These are phyloP conservation scores for Stenurella melanura DNA, from an alignment of 2,888 invertebrate species.

Conservation along the genomic window DNA sequence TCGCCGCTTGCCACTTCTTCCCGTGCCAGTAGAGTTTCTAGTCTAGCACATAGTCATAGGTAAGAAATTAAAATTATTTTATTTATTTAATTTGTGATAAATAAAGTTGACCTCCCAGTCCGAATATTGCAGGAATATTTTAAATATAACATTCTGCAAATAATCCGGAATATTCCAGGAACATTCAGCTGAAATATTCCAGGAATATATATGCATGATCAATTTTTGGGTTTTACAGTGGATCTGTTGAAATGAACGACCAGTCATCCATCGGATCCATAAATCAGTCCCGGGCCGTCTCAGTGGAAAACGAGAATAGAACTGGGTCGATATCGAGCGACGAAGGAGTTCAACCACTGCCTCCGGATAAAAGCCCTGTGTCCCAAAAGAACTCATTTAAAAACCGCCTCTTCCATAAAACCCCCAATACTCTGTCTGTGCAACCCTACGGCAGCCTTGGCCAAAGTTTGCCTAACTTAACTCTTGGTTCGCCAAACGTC, in stretches of 20 bases:
- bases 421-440: slow-evolving; percentile 85
- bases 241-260: slow-evolving; percentile 82
- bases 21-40: slow-evolving; percentile 80
- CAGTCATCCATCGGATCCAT: slow-evolving; percentile 74
- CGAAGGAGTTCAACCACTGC: slow-evolving; percentile 75
- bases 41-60: slow-evolving; percentile 85
- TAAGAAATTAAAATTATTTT: slow-evolving; percentile 58
- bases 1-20: slow-evolving; percentile 74
- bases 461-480: slow-evolving; percentile 88
- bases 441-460: slow-evolving; percentile 83
- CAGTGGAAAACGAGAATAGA: slow-evolving; percentile 79
- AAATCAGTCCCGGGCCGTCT: slow-evolving; percentile 76
- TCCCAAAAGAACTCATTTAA: slow-evolving; percentile 71
- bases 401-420: slow-evolving; percentile 71
- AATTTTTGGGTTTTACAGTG: slow-evolving; percentile 70
- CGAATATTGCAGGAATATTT: background rate
- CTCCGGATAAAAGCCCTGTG: slow-evolving; percentile 72
- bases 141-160: background rate
- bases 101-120: background rate
- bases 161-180: too few relatives aligned
- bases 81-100: background rate
- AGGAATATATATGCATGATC: background rate
- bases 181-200: background rate
- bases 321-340: slow-evolving; percentile 81
- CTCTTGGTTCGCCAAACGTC: slow-evolving; percentile 72